Evolutionary conservation across 2,888 invertebrate genomes (phyloP), one percentile per base, ranked within the genome.

Genomic region (Melangyna quadrimaculata): DNA sequence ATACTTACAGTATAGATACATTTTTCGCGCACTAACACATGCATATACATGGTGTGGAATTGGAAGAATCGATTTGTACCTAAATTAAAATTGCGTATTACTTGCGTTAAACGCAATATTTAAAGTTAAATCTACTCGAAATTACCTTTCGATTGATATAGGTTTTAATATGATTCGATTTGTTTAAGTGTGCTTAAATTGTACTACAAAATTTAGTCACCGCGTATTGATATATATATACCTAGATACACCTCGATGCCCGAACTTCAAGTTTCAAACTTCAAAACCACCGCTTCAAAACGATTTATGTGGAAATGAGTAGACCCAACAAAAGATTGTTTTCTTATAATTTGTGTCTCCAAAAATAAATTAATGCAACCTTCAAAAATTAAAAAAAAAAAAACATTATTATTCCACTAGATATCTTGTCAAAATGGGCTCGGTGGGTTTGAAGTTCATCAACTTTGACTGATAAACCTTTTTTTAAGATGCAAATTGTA

Each of bases 391-490:
- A 32, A 32, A 55, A 10, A 17, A 29, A 32, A 32, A 55, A 10
- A 17, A 29, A 29, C 27, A 53, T 53, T n/a, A 55, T 9, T 29
- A 55, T 17, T 55, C 9, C 10, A 29, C n/a, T 2, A 4, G 6
- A 2, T 27, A 27, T 55, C 53, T 55, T 32, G 14, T 27, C 17
- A 12, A 32, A 29, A 55, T 32, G 55, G 32, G 55, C 5, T 32
- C 5, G 17, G 2, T 29, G 29, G 10, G n/a, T 12, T 55, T 19
- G 17, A 8, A 51, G 24, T 51, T 51, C 27, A 51, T 32, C 55
- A 55, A 55, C 29, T 55, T 19, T 55, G 55, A 55, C 55, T 55
- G 55, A 55, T 55, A 32, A 55, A 55, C 29, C 53, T 29, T 32
- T 32, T 51, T 1, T 1, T 1, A 51, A 27, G 14, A 51, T 14